Evolutionary conservation across 2,113 vertebrate genomes (phyloP), one percentile per base, ranked within the genome.

Genomic region (Pterocles burchelli): DNA sequence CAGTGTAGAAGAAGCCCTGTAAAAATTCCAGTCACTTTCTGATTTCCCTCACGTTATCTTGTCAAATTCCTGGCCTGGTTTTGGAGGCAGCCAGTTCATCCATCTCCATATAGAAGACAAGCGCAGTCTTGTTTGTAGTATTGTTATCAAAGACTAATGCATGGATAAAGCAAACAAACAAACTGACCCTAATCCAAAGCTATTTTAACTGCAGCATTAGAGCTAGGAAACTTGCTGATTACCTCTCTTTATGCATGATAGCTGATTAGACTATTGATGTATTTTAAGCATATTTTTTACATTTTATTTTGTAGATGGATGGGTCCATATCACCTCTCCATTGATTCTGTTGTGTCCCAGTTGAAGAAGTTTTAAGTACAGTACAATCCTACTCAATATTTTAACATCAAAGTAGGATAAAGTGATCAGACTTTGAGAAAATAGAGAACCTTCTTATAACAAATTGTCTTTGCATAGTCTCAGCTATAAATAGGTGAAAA

Each of bases 41-140:
- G 83, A 97, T 88, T 95, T 85, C 46, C 11, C 41, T 93, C 52
- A 45, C n/a, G 70, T 95, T 96, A 95, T 96, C 96, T 89, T 63
- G 38, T 36, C 6, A 9, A 92, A 97, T 96, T 96, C 96, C 92
- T 93, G 66, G 66, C 43, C 62, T 87, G 78, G 70, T 72, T 94
- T 86, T 1, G 2, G 62, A 90, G 80, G 76, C 88, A 95, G 66
- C 25, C 73, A 33, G 73, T 93, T 89, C 93, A 94, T 96, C 95
- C 83, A 95, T 97, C 96, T 97, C 96, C 92, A 97, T 94, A 93
- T 75, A 92, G 88, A 54, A 87, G 93, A 96, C 95, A 97, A 96
- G 83, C 18, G 1, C 33, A 66, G 83, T 72, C 51, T 67, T 89
- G 92, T 92, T 96, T 96, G 92, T 77, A 74, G 66, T 83, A 75